These are phyloP conservation scores for Ectemnius cavifrons DNA, from an alignment of 2,888 invertebrate genomes.

Conservation along the genomic window DNA sequence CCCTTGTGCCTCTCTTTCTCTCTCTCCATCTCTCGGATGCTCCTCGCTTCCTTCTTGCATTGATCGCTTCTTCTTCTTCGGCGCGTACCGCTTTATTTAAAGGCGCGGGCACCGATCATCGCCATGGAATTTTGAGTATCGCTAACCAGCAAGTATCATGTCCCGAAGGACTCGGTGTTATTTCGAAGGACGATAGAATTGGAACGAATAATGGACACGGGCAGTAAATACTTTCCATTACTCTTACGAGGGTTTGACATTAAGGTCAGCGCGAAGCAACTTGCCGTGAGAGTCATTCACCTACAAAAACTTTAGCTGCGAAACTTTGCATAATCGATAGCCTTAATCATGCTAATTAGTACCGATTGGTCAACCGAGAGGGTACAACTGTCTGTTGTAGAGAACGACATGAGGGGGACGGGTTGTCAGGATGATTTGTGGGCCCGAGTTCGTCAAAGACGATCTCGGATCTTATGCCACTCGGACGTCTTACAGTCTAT, in stretches of 20 bases:
- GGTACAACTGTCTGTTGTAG: constrained; percentile 26
- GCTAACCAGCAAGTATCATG: not conserved
- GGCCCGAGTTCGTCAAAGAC: constrained; percentile 15
- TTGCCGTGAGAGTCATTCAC: constrained; percentile 17
- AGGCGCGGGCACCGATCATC: not conserved
- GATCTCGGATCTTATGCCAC: constrained; percentile 33
- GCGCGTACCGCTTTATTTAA: constrained; percentile 1
- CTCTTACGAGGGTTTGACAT: too few species aligned
- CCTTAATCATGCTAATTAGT: too few species aligned
- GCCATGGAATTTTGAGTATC: constrained; percentile 2
- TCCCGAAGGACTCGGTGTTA: not conserved
- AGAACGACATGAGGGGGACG: constrained; percentile 22
- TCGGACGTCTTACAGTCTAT: not conserved
- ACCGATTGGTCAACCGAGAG: not conserved
- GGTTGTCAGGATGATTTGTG: constrained; percentile 18
- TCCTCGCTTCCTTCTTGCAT: constrained; percentile 5
- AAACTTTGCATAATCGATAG: too few species aligned
- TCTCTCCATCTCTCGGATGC: constrained; percentile 10
- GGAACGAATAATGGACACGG: too few species aligned
- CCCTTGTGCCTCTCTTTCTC: not conserved
- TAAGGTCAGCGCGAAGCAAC: not conserved
- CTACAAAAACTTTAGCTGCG: too few species aligned
- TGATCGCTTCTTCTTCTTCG: constrained; percentile 12
- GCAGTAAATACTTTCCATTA: too few species aligned
- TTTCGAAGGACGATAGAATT: not conserved